Evolutionary conservation across 2,797 vertebrate genomes (phyloP), one percentile per base, ranked within the genome.

Genomic region (Phoeniculus purpureus): DNA sequence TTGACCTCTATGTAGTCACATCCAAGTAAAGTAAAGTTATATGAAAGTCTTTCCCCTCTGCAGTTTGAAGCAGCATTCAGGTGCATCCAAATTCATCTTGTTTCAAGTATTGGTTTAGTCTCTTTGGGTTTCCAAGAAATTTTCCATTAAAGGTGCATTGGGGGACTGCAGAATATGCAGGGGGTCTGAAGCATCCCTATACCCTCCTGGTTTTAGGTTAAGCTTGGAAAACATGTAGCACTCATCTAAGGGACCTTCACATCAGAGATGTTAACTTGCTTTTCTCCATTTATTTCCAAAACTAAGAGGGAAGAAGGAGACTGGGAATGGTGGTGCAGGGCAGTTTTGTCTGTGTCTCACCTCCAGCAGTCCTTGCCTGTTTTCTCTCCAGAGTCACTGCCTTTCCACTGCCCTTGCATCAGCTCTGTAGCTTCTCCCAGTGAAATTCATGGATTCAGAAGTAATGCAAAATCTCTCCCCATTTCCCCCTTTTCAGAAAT

Each of bases 401-500:
- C 26, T 76, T 52, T 37, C 20, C 29, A 5, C 6, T 29, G 40
- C 37, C 51, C 50, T 56, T 8, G 2, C 4, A 56, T 51, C 48
- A 62, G 27, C 43, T 70, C 31, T 66, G 66, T 9, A 12, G 51
- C 61, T 87, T 82, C 61, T 62, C 19, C 47, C 17, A 4, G 0
- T 29, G 43, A 43, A 56, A 76, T 43, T 14, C 43, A 43, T 43
- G 48, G 45, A 51, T 7, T 58, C 77, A 58, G 19, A 19, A 81
- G 45, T 29, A 48, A 58, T 11, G 14, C 50, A 65, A n/a, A 61
- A 27, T 37, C 59, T 76, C 32, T 51, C 31, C 34, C 58, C 11
- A 1, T 5, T 32, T 84, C 52, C 37, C 64, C 26, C 16, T 91
- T 94, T 61, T 77, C 93, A 93, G 85, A 84, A 93, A 40, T 68